Evolutionary conservation across 2,888 invertebrate genomes (phyloP).

Genomic region (Diplazon laetatorius): DNA sequence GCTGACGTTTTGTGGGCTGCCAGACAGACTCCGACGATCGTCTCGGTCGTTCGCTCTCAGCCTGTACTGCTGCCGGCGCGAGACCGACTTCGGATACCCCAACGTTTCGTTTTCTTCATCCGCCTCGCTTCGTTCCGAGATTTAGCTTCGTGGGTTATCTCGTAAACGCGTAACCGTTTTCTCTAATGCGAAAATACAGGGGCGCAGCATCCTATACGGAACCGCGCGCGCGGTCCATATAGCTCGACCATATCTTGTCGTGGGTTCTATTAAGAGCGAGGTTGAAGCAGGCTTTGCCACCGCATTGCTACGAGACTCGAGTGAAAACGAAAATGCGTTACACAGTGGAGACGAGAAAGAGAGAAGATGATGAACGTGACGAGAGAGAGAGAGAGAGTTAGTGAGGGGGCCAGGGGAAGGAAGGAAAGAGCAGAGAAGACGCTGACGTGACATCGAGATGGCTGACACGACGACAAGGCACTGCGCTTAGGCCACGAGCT

Average conservation of each 20-base stretch:
- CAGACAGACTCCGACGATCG: constrained; percentile 61
- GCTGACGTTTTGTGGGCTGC: constrained; percentile 60
- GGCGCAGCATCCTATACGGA: constrained; percentile 12
- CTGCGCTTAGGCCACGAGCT: constrained; percentile 75
- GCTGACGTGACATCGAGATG: constrained; percentile 75
- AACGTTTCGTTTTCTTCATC: constrained; percentile 32
- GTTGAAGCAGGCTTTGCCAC: constrained; percentile 62
- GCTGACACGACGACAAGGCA: constrained; percentile 79
- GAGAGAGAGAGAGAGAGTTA: constrained; percentile 80
- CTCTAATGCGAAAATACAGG: constrained; percentile 53
- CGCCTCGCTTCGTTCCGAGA: constrained; percentile 24
- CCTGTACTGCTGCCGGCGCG: constrained; percentile 45
- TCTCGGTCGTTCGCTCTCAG: constrained; percentile 44
- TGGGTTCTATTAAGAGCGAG: constrained; percentile 66
- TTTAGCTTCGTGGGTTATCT: constrained; percentile 15
- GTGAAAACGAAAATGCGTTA: constrained; percentile 62
- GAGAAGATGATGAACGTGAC: constrained; percentile 8
- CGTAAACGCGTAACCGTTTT: constrained; percentile 11
- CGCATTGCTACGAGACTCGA: constrained; percentile 15
- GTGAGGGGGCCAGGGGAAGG: constrained; percentile 81
- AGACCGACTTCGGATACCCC: constrained; percentile 42
- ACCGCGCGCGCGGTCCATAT: constrained; percentile 4
- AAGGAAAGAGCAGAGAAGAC: constrained; percentile 64
- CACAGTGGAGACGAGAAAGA: constrained; percentile 83
- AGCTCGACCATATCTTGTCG: constrained; percentile 18